Base-by-base conservation (phyloP, 2,797 vertebrate species). In the Microctenopoma steveboyesi region DNA sequence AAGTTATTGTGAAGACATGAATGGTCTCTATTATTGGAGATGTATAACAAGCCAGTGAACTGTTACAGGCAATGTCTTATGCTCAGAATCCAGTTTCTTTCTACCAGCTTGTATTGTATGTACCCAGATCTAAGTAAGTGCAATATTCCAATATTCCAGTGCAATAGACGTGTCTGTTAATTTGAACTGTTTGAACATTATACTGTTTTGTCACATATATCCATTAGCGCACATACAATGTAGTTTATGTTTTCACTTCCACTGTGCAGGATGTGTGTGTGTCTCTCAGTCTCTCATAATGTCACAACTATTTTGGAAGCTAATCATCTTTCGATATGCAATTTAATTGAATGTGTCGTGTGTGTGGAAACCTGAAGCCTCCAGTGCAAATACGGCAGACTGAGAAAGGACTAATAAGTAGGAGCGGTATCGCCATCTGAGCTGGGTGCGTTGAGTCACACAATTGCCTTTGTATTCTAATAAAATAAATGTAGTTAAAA, bases 1-100 rank as follows among this genome's bases (percentile, higher is more conserved):
- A 5, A 16, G 25, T 33, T 39, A 56, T 43, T 64, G 60, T 65
- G 15, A 40, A 46, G n/a, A 75, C 51, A 75, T 59, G 68, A 57
- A 42, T 72, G 43, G 37, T 72, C 43, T 33, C 27, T n/a, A 33
- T 60, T 58, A 52, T 57, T 39, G 7, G 39, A 56, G 15, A 69
- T 51, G 57, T 63, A 7, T 13, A 55, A 25, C 27, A 43, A 58
- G 18, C 54, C 45, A 61, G 43, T 54, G 53, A 63, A 30, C 8
- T 47, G 56, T 51, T 61, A 7, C 30, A 22, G 6, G 15, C 30
- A 30, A 30, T 30, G 5, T 30, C 28, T 30, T 30, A 5, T 30
- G 28, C 10, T 64, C 39, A 43, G 67, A 74, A 53, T 46, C 25
- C 1, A 66, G 55, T 72, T 72, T 46, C 27, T 18, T 42, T 48